A percentile compares a stretch with the other conserved stretches of the same genome.
phyloP scores from a whole-genome alignment of 1,140 invertebrate genomes.

The Vanessa atalanta region DNA sequence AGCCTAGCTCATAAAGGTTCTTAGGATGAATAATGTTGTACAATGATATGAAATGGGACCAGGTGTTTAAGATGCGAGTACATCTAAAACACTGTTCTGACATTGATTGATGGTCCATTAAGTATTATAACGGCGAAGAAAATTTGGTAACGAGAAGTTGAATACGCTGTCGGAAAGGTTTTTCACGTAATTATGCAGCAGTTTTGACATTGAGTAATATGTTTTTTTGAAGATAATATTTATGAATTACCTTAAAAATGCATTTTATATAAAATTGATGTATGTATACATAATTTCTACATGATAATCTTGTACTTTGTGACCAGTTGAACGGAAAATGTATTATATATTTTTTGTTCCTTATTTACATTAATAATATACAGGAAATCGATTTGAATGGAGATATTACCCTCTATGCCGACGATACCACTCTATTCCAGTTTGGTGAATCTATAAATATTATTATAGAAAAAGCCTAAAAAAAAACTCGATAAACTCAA shows the following conservation, averaged over 20 bases:
- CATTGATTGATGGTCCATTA: constrained; percentile 4
- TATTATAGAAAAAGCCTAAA: too few species aligned
- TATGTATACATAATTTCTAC: not conserved
- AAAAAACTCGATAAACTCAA: too few species aligned
- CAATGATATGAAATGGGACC: not conserved
- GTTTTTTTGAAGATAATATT: not conserved
- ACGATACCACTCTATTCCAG: too few species aligned
- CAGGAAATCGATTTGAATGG: too few species aligned
- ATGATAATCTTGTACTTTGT: too few species aligned
- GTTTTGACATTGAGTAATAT: constrained; percentile 12
- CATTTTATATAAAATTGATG: not conserved
- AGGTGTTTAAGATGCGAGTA: not conserved
- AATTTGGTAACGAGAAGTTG: constrained; percentile 14
- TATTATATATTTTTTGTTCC: too few species aligned
- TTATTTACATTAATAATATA: too few species aligned
- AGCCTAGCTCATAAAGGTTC: not conserved
- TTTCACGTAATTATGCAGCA: not conserved
- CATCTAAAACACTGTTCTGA: not conserved
- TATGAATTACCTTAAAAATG: not conserved
- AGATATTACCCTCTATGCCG: too few species aligned
- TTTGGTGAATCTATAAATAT: too few species aligned
- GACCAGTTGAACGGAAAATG: too few species aligned
- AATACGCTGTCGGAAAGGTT: not conserved
- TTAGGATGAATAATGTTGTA: not conserved
- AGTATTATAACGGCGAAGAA: not conserved